phyloP scores from a whole-genome alignment of 1,140 invertebrate species.

The Brachionus sp. region DNA sequence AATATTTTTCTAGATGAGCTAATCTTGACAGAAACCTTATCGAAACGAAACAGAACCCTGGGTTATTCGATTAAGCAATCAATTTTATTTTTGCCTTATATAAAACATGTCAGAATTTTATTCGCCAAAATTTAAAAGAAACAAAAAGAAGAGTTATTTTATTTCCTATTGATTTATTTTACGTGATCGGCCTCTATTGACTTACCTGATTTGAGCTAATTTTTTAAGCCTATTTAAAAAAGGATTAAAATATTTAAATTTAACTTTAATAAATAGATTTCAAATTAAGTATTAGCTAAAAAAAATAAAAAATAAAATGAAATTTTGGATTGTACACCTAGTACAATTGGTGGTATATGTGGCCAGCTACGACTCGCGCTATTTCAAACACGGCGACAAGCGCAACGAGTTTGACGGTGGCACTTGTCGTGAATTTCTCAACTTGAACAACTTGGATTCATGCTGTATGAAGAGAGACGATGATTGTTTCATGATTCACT shows the following conservation, averaged over 20 bases:
- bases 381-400: not conserved
- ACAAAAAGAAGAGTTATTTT: not conserved
- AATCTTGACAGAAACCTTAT: conserved; percentile 2
- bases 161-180: conserved; percentile 1
- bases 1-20: not conserved
- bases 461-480: conserved; percentile 60
- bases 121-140: not conserved
- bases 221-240: not conserved
- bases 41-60: not conserved
- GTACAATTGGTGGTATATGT: not conserved
- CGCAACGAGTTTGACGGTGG: conserved; percentile 16
- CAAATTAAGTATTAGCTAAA: not conserved
- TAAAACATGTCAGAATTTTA: not conserved
- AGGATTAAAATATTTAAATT: not conserved
- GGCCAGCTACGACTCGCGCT: conserved; percentile 14
- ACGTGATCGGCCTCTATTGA: not conserved
- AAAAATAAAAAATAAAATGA: not conserved
- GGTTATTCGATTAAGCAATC: not conserved
- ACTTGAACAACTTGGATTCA: not conserved
- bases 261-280: not conserved
- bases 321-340: not conserved
- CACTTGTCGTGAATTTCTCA: conserved; percentile 24
- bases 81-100: not conserved
- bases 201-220: not conserved
- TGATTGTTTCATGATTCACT: conserved; percentile 71